These are phyloP conservation scores for Pocillopora verrucosa DNA, from an alignment of 64 coral and sea anemone genomes.

Conservation along the genomic window DNA sequence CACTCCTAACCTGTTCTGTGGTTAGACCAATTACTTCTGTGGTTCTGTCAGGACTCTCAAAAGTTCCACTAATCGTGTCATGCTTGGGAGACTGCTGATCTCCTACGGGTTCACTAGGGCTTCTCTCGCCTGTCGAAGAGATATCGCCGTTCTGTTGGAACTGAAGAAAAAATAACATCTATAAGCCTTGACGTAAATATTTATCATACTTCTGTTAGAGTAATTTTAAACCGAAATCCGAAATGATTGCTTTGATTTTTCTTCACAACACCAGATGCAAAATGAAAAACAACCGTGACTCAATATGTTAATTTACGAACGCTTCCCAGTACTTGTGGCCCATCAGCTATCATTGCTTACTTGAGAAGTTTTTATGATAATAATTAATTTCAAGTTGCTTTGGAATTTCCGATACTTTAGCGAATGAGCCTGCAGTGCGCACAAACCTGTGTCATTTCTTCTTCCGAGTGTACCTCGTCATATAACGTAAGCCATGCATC, in stretches of 20 bases:
- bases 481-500: slow-evolving; percentile 86
- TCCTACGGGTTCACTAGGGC: background rate
- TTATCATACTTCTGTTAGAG: no score
- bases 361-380: no score
- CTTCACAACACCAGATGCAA: no score
- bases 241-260: no score
- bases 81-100: slow-evolving; percentile 20
- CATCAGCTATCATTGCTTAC: no score
- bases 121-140: background rate
- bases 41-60: background rate
- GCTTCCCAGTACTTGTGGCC: no score
- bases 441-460: slow-evolving; percentile 10
- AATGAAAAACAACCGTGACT: no score
- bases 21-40: background rate
- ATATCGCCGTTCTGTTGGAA: background rate
- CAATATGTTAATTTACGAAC: no score
- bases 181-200: background rate
- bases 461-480: slow-evolving; percentile 73
- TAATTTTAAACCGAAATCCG: no score
- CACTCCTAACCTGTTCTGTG: background rate
- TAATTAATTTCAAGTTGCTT: no score
- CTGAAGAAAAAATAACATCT: background rate
- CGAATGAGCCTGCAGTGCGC: no score
- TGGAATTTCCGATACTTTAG: no score
- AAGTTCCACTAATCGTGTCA: slow-evolving; percentile 2